Conservation (phyloP, 2,113 vertebrate species). For the Empidonax traillii region DNA sequence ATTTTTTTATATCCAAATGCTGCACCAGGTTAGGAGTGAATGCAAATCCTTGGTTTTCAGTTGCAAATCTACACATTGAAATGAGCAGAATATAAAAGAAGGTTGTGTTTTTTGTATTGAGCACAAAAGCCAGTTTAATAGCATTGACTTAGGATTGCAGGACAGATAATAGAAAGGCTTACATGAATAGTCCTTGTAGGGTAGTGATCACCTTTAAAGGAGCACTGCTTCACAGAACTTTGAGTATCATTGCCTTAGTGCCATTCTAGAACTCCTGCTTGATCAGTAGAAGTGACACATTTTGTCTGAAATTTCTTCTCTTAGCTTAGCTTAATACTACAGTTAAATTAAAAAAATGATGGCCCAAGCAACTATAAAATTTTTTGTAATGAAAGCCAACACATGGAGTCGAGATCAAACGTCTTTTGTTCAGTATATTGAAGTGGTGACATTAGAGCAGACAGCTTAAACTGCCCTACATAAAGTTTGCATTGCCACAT, state of each 20-base stretch:
- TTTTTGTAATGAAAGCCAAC: not conserved
- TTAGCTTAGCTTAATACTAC: not conserved
- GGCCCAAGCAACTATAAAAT: not conserved
- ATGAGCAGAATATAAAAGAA: not conserved
- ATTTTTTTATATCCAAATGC: not conserved
- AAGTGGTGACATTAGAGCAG: not conserved
- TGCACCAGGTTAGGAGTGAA: not conserved
- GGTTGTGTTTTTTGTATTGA: not conserved
- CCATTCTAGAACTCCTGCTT: not conserved
- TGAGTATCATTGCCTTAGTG: not conserved
- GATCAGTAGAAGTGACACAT: not conserved
- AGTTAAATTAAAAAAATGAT: not conserved
- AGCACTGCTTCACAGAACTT: not conserved
- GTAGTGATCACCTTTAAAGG: not conserved
- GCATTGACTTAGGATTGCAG: not conserved
- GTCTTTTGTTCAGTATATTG: not conserved
- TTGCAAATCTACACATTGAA: not conserved
- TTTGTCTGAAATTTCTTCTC: not conserved
- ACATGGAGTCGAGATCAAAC: not conserved
- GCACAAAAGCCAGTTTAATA: not conserved
- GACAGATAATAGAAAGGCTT: not conserved
- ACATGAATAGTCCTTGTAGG: not conserved
- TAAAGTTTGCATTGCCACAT: not conserved
- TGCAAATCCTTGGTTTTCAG: not conserved
- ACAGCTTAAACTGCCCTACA: not conserved